These are phyloP conservation scores for Pseudomyrmex cubaensis DNA, from an alignment of 1,140 invertebrate species.

Conservation along the genomic window DNA sequence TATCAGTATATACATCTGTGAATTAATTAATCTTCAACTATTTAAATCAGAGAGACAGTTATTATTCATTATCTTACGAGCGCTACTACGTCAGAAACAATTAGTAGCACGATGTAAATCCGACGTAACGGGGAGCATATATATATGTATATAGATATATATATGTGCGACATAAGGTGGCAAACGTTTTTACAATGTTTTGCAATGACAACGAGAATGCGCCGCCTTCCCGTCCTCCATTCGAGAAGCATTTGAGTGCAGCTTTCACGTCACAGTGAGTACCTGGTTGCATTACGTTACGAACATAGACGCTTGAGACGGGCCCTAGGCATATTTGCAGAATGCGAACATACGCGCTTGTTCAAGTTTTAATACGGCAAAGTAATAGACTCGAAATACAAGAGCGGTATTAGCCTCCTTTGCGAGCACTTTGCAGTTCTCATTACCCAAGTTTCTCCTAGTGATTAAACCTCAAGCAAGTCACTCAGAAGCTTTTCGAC, in stretches of 20 bases:
- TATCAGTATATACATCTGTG: background rate
- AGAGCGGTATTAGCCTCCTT: slow-evolving; percentile 77
- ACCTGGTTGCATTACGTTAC: slow-evolving; percentile 30
- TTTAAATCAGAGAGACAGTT: background rate
- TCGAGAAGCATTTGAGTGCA: slow-evolving; percentile 2
- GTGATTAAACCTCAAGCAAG: slow-evolving; percentile 80
- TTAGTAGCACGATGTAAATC: too few relatives aligned
- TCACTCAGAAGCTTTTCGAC: slow-evolving; percentile 77
- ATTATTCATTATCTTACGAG: background rate
- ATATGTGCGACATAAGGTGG: background rate
- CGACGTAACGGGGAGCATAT: too few relatives aligned
- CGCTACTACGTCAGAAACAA: too few relatives aligned
- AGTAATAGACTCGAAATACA: slow-evolving; percentile 69
- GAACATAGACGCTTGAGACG: slow-evolving; percentile 1
- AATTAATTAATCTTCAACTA: slow-evolving; percentile 11
- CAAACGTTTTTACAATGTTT: slow-evolving; percentile 21
- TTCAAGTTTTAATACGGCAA: slow-evolving; percentile 75
- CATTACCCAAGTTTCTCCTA: slow-evolving; percentile 77
- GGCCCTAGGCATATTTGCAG: slow-evolving; percentile 25
- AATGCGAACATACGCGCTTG: slow-evolving; percentile 65
- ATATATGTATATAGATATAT: too few relatives aligned
- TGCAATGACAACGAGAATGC: background rate
- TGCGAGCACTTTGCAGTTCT: slow-evolving; percentile 77
- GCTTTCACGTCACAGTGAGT: slow-evolving; percentile 6
- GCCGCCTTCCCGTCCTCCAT: background rate